A percentile compares a stretch with the other conserved stretches of the same genome.
These are phyloP conservation scores for Pseudococcus jackbeardsleyi DNA, from an alignment of 2,888 invertebrate genomes.

Conservation along the genomic window DNA sequence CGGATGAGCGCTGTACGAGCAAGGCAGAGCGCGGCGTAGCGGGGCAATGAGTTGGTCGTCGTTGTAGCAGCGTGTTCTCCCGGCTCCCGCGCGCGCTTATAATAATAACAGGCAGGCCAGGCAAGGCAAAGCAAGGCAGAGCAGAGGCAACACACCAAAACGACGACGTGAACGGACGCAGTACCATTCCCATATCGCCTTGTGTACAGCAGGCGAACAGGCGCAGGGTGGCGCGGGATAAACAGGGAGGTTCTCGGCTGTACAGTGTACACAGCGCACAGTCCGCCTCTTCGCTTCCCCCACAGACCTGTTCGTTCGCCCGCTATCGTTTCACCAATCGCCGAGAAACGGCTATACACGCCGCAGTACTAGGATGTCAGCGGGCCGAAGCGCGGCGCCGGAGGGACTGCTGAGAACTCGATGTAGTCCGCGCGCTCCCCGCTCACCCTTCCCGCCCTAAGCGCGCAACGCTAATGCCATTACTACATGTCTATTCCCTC, in stretches of 20 bases:
- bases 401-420: background rate
- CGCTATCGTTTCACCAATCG: background rate
- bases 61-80: background rate
- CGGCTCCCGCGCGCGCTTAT: background rate
- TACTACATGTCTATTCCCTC: slow-evolving; percentile 12
- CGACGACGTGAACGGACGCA: background rate
- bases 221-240: background rate
- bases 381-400: background rate
- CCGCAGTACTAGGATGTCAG: background rate
- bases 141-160: slow-evolving; percentile 12
- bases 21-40: background rate
- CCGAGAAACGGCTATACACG: background rate
- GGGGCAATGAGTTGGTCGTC: slow-evolving; percentile 22
- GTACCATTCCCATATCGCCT: slow-evolving; percentile 35
- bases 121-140: background rate
- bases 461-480: background rate
- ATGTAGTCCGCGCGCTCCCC: background rate
- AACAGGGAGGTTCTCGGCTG: background rate
- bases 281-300: background rate
- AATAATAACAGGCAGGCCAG: slow-evolving; percentile 33
- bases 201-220: background rate
- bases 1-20: slow-evolving; percentile 15
- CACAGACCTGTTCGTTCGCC: background rate
- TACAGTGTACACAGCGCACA: background rate
- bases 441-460: background rate